These are phyloP conservation scores for Brienomyrus longianalis DNA, from an alignment of 2,113 vertebrate genomes.

Conservation along the genomic window DNA sequence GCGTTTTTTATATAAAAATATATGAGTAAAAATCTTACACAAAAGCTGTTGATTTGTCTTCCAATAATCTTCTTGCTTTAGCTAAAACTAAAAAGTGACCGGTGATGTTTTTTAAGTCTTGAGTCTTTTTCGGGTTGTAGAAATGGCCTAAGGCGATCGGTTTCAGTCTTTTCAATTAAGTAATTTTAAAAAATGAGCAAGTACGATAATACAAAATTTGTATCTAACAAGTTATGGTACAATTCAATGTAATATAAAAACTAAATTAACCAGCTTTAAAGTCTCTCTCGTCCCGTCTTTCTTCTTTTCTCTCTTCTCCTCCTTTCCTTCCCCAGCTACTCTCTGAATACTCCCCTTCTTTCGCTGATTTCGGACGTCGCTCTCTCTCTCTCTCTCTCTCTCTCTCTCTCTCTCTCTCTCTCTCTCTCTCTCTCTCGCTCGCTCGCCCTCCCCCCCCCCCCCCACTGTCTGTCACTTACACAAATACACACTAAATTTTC, in stretches of 20 bases:
- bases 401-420: background rate
- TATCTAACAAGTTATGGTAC: background rate
- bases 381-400: slow-evolving; percentile 11
- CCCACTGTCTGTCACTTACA: slow-evolving; percentile 19
- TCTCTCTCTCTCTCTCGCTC: slow-evolving; percentile 11
- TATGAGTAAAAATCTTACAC: slow-evolving; percentile 30
- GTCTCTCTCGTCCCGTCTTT: slow-evolving; percentile 25
- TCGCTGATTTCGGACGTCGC: background rate
- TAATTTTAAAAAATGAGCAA: background rate
- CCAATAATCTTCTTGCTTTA: background rate
- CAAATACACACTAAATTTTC: background rate
- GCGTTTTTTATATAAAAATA: background rate
- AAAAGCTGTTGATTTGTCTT: slow-evolving; percentile 9
- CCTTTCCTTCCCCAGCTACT: slow-evolving; percentile 24
- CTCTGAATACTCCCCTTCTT: slow-evolving; percentile 16
- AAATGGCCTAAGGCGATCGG: background rate
- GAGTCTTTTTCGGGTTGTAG: background rate
- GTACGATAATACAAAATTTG: background rate
- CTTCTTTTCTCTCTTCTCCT: slow-evolving; percentile 27
- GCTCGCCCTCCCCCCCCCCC: background rate
- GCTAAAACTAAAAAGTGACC: background rate
- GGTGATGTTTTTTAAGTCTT: background rate
- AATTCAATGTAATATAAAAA: background rate
- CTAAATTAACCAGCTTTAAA: background rate
- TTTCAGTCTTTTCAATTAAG: background rate